Base-by-base conservation (phyloP, 2,797 vertebrate genomes). In the Pyrocephalus nanus region DNA sequence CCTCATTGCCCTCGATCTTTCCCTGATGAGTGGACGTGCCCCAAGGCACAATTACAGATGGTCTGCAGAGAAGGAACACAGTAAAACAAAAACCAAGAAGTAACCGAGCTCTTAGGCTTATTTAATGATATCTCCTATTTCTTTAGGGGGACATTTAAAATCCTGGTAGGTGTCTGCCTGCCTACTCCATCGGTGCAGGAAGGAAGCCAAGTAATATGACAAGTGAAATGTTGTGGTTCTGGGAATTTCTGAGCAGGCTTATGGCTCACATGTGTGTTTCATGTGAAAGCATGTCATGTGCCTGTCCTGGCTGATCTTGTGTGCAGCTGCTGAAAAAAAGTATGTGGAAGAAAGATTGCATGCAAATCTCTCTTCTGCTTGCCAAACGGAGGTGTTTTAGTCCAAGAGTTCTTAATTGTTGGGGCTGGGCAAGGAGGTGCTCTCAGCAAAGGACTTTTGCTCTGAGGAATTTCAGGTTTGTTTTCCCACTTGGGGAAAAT, bases 141-240 rank as follows among this genome's bases (percentile, higher is more conserved):
- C 32, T 40, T 71, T 64, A 38, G 36, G 36, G 36, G 36, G n/a
- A 69, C 0, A 61, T 40, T 85, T 79, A 73, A 87, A 80, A 83
- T 77, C 10, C 9, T 87, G 10, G 4, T 38, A 40, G 25, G 1
- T 72, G 4, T 53, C 72, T 90, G 6, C 16, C 36, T 80, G n/a
- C 22, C 89, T 81, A 69, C 32, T 78, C 30, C 48, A n/a, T 48
- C 0, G 0, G 38, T 18, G 55, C 15, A 86, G 79, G 87, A 93
- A 75, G 11, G 55, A 84, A 85, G 82, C 91, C 93, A 95, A 93
- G 79, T n/a, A 81, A 76, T 43, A 83, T 78, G 89, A 91, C 78
- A 96, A 94, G 81, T 92, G 89, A 96, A 90, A 93, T 57, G 71
- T 47, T 95, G 71, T 90, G 91, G 91, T 91, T 96, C 91, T 83